Conservation (phyloP, 2,888 invertebrate species). For the Hyposoter didymator region DNA sequence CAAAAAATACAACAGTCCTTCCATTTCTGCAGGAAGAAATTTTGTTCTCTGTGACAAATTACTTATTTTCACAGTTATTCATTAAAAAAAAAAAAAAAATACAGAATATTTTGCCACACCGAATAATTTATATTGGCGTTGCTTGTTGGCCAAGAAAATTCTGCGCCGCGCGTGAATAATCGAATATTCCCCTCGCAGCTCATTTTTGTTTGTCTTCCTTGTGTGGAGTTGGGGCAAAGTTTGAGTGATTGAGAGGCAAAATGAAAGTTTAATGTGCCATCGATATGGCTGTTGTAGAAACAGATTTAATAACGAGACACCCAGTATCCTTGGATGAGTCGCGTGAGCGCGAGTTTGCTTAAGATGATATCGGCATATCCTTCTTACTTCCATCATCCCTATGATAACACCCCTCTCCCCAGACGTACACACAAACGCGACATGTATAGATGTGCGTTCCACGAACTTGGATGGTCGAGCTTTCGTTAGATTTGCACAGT, state of each 20-base stretch:
- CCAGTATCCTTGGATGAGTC: slow-evolving; percentile 77
- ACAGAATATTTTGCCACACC: too few species aligned
- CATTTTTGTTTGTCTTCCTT: background rate
- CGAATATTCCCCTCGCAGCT: background rate
- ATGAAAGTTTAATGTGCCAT: slow-evolving; percentile 4
- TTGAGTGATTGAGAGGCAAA: background rate
- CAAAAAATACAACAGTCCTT: background rate
- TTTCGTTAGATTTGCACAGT: slow-evolving; percentile 65
- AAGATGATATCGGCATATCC: slow-evolving; percentile 80
- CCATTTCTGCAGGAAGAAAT: background rate
- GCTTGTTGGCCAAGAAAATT: background rate
- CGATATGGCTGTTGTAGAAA: slow-evolving; percentile 13
- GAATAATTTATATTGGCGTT: background rate
- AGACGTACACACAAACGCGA: background rate
- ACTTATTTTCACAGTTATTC: too few species aligned
- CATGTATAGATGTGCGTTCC: slow-evolving; percentile 9
- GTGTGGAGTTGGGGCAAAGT: background rate
- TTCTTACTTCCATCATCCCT: slow-evolving; percentile 47
- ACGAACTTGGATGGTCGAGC: slow-evolving; percentile 58
- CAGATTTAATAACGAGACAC: slow-evolving; percentile 77
- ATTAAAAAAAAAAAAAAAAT: too few species aligned
- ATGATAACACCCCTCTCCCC: slow-evolving; percentile 6
- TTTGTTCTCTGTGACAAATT: background rate
- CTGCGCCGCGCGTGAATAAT: background rate
- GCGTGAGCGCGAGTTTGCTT: slow-evolving; percentile 78